Evolutionary conservation across 37 sponge, comb jelly and placozoan species (phyloP), one percentile per base, ranked within the genome.

Genomic region (Ianthella basta): DNA sequence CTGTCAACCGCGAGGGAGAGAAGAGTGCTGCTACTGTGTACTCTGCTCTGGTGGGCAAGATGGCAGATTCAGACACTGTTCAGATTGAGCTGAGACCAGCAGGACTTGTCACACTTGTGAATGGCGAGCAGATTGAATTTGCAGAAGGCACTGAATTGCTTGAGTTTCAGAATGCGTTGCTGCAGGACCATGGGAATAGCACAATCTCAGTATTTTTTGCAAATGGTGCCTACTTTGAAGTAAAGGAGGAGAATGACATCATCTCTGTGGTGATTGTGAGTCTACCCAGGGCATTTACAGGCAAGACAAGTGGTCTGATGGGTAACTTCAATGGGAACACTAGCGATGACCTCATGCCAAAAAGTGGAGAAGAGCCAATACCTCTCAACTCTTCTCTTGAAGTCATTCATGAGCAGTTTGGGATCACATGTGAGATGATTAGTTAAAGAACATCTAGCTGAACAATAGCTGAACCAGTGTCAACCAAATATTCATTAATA

Each of bases 371-470:
- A 5, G 30, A 14, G 15, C 90, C 83, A 29, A 35, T 90, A 20
- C 69, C 83, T 41, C 32, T 60, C 20, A 74, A 82, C 36, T 60
- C 87, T 35, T 35, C 83, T 32, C 32, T 65, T 10, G 59, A 86
- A 41, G 91, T 82, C 12, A 86, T 90, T 20, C 87, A 90, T 75
- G 13, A 82, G 12, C 27, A 54, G n/a, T 90, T 90, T 82, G 91
- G 91, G 83, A 19, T 86, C 56, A 83, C 86, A 37, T 90, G 91
- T 90, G 73, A 83, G 90, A 33, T 65, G 4, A 10, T 65, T 21
- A n/a, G 36, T 60, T 59, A 80, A 57, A 29, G 19, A 14, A 57
- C 4, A 1, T 56, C 29, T 61, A 41, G 1, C 34, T 25, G 24
- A 32, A 70, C 10, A 19, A 2, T 70, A 70, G 12, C 4, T n/a